Evolutionary conservation across 2,888 invertebrate genomes (phyloP).

Genomic region (Cantharis flavilabris): DNA sequence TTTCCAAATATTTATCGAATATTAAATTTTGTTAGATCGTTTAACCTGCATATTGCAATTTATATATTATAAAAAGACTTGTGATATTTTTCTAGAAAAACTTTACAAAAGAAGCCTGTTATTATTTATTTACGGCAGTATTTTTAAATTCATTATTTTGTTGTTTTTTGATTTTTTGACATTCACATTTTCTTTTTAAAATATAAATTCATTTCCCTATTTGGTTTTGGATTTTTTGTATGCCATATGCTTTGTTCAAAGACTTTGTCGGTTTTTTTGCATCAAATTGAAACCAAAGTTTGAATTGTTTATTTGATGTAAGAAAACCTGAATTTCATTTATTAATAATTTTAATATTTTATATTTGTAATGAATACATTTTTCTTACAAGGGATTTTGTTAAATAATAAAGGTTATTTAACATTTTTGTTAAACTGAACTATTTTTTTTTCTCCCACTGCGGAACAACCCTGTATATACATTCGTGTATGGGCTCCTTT

Average conservation of each 20-base stretch:
- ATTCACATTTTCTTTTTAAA: not conserved
- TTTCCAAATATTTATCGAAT: not conserved
- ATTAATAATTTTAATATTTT: not conserved
- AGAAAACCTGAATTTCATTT: not conserved
- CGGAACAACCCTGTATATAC: not conserved
- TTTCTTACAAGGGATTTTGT: not conserved
- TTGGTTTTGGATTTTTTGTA: too few species aligned
- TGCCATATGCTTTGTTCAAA: not conserved
- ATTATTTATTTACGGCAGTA: not conserved
- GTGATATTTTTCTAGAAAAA: not conserved
- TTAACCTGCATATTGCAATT: not conserved
- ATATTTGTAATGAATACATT: not conserved
- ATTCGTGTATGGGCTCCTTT: not conserved
- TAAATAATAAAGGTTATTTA: not conserved
- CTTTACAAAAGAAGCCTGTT: not conserved
- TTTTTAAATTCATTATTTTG: not conserved
- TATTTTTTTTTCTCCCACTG: not conserved
- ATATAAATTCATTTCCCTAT: not conserved
- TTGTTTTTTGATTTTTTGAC: not conserved
- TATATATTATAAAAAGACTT: not conserved
- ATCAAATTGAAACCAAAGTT: not conserved
- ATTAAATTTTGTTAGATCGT: not conserved
- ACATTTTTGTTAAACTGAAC: not conserved
- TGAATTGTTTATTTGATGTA: not conserved
- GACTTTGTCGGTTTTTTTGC: not conserved